A percentile compares a stretch with the other conserved stretches of the same genome.
These are phyloP conservation scores for Sitta carolinensis DNA, from an alignment of 2,797 vertebrate genomes.

Conservation along the genomic window DNA sequence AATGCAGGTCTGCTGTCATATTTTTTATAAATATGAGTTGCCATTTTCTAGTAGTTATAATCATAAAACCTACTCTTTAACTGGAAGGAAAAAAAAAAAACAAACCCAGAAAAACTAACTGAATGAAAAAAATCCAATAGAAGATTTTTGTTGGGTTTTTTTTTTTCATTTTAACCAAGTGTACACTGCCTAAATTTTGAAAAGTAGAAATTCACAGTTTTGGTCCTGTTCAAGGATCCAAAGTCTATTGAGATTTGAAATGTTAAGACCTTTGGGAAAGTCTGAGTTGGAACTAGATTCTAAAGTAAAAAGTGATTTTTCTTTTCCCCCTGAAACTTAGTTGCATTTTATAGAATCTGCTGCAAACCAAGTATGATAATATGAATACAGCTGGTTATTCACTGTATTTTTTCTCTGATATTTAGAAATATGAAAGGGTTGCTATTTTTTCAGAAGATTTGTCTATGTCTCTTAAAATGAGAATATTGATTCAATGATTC, in stretches of 20 bases:
- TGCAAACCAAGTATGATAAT: neutral
- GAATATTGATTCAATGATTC: neutral
- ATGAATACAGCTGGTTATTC: neutral
- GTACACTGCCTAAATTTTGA: neutral
- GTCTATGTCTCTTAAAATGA: neutral
- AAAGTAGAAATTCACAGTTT: neutral
- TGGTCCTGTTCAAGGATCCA: neutral
- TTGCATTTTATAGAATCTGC: neutral
- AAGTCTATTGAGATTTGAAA: neutral
- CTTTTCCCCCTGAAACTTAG: neutral
- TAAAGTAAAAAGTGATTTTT: neutral
- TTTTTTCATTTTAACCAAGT: neutral
- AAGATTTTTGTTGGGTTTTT: neutral
- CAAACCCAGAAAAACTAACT: rapidly evolving
- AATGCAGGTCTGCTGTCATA: neutral
- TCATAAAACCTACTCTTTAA: neutral
- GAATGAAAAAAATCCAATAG: neutral
- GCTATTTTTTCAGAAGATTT: neutral
- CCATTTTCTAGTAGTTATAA: neutral
- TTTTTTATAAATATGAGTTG: neutral
- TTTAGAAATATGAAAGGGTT: neutral
- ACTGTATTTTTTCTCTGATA: neutral
- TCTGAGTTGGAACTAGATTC: neutral
- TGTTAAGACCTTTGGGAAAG: neutral
- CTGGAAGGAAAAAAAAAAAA: neutral